These are phyloP conservation scores for Mycetomoellerius zeteki DNA, from an alignment of 1,140 invertebrate species.

Conservation along the genomic window DNA sequence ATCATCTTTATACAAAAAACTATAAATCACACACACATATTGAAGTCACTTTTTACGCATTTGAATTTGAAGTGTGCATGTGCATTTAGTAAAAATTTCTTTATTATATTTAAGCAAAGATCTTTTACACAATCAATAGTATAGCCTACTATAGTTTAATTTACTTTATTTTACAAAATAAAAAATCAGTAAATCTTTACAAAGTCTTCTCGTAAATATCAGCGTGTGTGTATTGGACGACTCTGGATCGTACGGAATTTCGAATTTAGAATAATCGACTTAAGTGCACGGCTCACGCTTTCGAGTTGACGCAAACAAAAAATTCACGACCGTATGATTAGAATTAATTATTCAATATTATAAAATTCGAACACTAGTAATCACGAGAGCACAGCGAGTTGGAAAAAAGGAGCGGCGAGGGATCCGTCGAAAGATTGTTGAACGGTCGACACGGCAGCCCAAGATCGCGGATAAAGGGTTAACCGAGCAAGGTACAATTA, in stretches of 20 bases:
- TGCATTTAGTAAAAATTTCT: background rate
- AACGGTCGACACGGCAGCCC: constrained; percentile 41
- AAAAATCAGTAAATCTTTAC: background rate
- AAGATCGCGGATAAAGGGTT: constrained; percentile 77
- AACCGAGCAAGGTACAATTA: constrained; percentile 78
- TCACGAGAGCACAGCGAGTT: constrained; percentile 47
- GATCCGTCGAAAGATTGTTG: constrained; percentile 71
- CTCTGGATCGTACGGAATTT: background rate
- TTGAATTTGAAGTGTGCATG: background rate
- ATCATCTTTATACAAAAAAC: too few species aligned
- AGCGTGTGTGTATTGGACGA: background rate
- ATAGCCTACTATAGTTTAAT: background rate
- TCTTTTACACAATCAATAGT: background rate
- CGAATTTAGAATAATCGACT: constrained; percentile 4
- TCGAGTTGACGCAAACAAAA: background rate
- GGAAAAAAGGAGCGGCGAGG: background rate
- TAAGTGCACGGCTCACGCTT: background rate
- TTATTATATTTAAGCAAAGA: background rate
- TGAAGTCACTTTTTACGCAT: too few species aligned
- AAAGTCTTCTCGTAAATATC: background rate
- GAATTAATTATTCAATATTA: constrained; percentile 3
- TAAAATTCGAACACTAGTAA: constrained; percentile 29
- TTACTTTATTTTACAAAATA: background rate
- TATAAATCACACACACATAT: too few species aligned
- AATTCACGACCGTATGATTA: background rate